Conservation (phyloP, 2,113 vertebrate species). For the Cairina moschata region DNA sequence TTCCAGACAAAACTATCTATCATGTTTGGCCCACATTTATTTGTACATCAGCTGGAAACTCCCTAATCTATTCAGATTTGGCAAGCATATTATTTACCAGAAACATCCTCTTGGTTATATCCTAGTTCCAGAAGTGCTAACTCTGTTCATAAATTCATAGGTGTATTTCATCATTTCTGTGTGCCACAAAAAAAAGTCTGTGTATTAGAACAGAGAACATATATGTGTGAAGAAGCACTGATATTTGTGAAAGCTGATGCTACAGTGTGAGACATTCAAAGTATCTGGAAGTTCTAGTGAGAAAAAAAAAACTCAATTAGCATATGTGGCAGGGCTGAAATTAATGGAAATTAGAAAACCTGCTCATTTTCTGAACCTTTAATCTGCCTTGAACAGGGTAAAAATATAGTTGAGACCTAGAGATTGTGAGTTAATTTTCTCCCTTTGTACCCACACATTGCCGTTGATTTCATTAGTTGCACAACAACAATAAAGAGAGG, state of each 20-base stretch:
- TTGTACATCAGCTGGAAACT: not conserved
- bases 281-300: not conserved
- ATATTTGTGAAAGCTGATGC: not conserved
- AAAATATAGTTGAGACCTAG: not conserved
- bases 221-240: not conserved
- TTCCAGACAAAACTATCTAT: not conserved
- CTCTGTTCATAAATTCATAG: not conserved
- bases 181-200: not conserved
- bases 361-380: not conserved
- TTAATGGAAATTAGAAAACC: conserved; percentile 16
- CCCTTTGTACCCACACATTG: not conserved
- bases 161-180: not conserved
- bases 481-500: not conserved
- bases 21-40: not conserved
- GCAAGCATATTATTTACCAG: not conserved
- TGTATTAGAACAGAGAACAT: not conserved
- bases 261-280: not conserved
- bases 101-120: not conserved
- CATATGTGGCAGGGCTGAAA: not conserved
- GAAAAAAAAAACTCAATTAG: not conserved
- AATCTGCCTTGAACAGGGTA: conserved; percentile 13
- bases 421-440: not conserved
- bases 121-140: not conserved
- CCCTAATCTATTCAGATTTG: not conserved
- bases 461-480: not conserved